Conservation (phyloP, 2,113 vertebrate genomes). For the Elephas maximus region DNA sequence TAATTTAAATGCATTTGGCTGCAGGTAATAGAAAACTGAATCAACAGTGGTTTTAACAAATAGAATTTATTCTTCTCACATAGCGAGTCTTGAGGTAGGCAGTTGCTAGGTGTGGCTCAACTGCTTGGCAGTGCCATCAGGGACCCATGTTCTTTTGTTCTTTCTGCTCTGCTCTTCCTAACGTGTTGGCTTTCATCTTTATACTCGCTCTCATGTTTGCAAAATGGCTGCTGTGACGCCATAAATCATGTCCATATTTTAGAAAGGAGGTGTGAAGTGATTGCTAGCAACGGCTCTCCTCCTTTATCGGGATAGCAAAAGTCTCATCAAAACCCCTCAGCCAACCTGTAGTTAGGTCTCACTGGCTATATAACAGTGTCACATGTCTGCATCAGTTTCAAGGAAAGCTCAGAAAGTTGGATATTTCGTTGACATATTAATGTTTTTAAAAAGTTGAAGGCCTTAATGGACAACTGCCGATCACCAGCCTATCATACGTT, state of each 20-base stretch:
- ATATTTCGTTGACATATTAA: neutral
- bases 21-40: neutral
- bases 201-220: neutral
- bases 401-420: neutral
- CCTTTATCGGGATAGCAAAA: neutral
- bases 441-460: neutral
- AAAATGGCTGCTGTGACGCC: neutral
- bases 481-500: neutral
- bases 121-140: neutral
- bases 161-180: neutral
- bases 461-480: neutral
- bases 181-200: neutral
- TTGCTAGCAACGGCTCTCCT: neutral
- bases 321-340: neutral
- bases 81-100: neutral
- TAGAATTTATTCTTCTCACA: neutral
- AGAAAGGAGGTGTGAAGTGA: neutral
- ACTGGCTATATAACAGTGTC: neutral
- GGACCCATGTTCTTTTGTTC: neutral
- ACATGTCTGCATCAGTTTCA: neutral
- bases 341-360: neutral
- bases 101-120: neutral
- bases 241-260: neutral
- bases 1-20: constrained; percentile 15
- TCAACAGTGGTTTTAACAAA: neutral